Evolutionary conservation across 2,888 invertebrate genomes (phyloP).

Genomic region (Sesamia inferens): DNA sequence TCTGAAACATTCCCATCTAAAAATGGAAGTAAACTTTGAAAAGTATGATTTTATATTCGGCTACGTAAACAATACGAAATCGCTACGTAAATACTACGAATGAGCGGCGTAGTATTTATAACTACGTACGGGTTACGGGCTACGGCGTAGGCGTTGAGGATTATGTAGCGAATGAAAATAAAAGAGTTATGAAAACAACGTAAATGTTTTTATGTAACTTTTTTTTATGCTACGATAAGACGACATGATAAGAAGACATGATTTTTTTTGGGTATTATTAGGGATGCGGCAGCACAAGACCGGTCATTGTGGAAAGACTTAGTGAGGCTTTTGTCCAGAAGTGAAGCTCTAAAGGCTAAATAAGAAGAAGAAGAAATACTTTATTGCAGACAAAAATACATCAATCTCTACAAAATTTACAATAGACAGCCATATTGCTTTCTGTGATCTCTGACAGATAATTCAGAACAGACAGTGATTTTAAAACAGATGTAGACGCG

Average conservation of each 20-base stretch:
- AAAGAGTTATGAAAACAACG: no score
- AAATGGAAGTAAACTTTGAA: conserved; percentile 45
- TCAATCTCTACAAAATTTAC: not conserved
- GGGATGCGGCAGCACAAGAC: no score
- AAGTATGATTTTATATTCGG: conserved; percentile 56
- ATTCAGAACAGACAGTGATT: not conserved
- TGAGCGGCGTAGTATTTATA: conserved; percentile 14
- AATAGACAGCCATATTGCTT: not conserved
- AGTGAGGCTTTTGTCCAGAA: no score
- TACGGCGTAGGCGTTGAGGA: conserved; percentile 55
- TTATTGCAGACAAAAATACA: not conserved
- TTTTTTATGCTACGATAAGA: no score
- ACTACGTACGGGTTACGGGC: conserved; percentile 36
- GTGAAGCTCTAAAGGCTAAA: no score
- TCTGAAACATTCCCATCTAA: conserved; percentile 14
- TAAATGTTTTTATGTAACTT: no score
- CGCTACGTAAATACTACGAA: conserved; percentile 59
- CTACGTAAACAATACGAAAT: conserved; percentile 54
- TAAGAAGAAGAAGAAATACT: no score
- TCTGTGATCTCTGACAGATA: not conserved
- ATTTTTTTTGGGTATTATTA: no score
- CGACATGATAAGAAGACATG: no score
- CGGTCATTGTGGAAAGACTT: no score
- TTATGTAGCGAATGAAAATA: conserved; percentile 49
- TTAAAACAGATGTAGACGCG: not conserved